Base-by-base conservation (phyloP, 2,797 vertebrate genomes). In the Xenentodon cancila region DNA sequence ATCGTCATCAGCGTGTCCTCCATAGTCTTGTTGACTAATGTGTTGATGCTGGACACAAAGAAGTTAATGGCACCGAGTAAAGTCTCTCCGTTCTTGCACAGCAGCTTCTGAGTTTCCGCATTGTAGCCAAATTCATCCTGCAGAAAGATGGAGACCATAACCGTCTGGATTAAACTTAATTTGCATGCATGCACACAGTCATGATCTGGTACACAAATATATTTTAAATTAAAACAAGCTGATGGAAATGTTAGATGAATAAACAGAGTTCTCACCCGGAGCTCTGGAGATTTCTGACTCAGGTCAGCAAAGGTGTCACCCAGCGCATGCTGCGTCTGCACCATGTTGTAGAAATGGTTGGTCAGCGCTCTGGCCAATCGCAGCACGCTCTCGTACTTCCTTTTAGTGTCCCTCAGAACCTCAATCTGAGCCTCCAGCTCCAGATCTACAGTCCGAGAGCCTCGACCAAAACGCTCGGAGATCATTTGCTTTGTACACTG, bases 41-140 rank as follows among this genome's bases (percentile, higher is more conserved):
- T 99, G 90, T 99, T 98, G 91, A 98, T 98, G 90, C 97, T 97
- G 83, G 95, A 97, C 60, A 99, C 97, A 49, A 99, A 99, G 89
- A 97, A 99, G 89, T 99, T 99, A 74, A 99, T 89, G 6, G 97
- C 97, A 0, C 97, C 97, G 13, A 99, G 92, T 2, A 99, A 92
- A 0, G 97, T 99, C 86, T 99, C 97, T 1, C 97, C 97, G 0
- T 99, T 99, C 91, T 96, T 97, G 89, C 97, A 99, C 46, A 99
- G 91, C 79, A 98, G 84, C 85, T 98, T 98, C 86, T 99, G 97
- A 0, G 97, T 99, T 87, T 99, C 97, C 0, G 97, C 97, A 0
- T 99, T 99, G 88, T 96, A 98, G 34, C 97, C 97, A 53, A 99
- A 99, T 88, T 99, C 97, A 75, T 99, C 97, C 97, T 98, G 79